Conservation (phyloP, 2,888 invertebrate genomes). For the Gibbula magus region DNA sequence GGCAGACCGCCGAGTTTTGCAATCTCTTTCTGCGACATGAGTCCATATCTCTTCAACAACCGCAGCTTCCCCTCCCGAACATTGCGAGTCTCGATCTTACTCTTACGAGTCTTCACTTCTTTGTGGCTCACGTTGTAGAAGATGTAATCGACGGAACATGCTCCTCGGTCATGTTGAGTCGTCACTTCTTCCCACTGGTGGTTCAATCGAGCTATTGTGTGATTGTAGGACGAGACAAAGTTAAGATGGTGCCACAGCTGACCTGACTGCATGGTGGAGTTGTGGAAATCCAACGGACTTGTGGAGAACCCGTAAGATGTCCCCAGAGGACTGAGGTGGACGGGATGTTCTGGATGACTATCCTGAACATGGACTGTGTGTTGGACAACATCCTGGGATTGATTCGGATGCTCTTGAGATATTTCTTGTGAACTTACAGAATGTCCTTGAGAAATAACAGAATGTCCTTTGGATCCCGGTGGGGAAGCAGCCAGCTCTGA, state of each 20-base stretch:
- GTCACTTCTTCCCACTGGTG: constrained; percentile 81
- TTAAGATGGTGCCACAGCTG: constrained; percentile 82
- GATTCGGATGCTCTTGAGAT: no score
- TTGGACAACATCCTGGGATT: no score
- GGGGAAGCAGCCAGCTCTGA: background rate
- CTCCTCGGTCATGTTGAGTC: constrained; percentile 87
- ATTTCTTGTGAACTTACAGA: background rate
- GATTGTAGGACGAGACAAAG: constrained; percentile 83
- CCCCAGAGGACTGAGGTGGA: background rate
- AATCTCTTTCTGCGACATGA: constrained; percentile 83
- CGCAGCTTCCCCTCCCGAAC: constrained; percentile 77
- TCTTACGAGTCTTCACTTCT: constrained; percentile 29
- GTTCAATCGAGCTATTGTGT: constrained; percentile 64
- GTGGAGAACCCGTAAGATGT: background rate
- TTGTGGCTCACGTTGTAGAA: constrained; percentile 79
- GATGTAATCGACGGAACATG: constrained; percentile 87
- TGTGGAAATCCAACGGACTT: background rate
- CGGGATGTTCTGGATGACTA: background rate
- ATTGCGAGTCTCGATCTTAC: constrained; percentile 33
- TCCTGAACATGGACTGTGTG: background rate
- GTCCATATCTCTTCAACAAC: constrained; percentile 80
- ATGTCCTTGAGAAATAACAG: no score
- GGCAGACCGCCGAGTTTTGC: constrained; percentile 81
- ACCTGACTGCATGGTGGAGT: constrained; percentile 75
- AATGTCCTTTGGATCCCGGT: no score